Percentiles rank a stretch among this genome's conserved stretches.
phyloP scores from a whole-genome alignment of 2,888 invertebrate species.

The Oeneis ivallda region DNA sequence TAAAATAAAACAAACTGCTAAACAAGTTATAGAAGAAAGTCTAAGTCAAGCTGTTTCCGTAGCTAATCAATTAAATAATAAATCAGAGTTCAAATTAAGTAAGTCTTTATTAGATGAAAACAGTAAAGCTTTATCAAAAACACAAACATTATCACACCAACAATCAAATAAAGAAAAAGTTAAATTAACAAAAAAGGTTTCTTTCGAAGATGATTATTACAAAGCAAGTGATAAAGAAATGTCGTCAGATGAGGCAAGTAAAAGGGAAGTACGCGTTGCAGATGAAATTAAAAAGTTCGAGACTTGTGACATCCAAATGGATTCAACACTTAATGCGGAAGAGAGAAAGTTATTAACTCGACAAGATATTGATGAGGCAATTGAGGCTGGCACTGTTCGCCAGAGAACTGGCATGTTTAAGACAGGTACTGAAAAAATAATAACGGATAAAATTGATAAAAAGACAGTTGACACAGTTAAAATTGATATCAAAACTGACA shows the following conservation, averaged over 20 bases:
- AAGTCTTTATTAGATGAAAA: not conserved
- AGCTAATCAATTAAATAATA: conserved; percentile 61
- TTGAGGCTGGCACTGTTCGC: conserved; percentile 48
- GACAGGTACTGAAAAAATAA: conserved; percentile 30
- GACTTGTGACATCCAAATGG: conserved; percentile 37
- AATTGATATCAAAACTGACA: conserved; percentile 30
- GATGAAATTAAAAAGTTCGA: conserved; percentile 44
- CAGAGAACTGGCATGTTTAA: conserved; percentile 45
- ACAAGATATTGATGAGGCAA: conserved; percentile 48
- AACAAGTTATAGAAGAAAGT: conserved; percentile 60
- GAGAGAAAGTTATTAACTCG: conserved; percentile 45
- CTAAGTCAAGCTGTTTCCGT: conserved; percentile 63
- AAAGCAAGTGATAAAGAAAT: conserved; percentile 15
- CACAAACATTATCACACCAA: conserved; percentile 3
- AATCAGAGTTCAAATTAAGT: conserved; percentile 47
- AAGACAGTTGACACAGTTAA: conserved; percentile 19
- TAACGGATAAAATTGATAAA: conserved; percentile 20
- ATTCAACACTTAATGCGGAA: conserved; percentile 34
- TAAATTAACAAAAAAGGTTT: conserved; percentile 19
- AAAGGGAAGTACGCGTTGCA: conserved; percentile 26
- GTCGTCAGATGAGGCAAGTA: not conserved
- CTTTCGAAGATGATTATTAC: not conserved
- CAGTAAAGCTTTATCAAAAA: conserved; percentile 5
- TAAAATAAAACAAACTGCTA: conserved; percentile 63
- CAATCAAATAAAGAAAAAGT: conserved; percentile 20